Evolutionary conservation across 2,888 invertebrate genomes (phyloP).

Genomic region (Tetragonula carbonaria): DNA sequence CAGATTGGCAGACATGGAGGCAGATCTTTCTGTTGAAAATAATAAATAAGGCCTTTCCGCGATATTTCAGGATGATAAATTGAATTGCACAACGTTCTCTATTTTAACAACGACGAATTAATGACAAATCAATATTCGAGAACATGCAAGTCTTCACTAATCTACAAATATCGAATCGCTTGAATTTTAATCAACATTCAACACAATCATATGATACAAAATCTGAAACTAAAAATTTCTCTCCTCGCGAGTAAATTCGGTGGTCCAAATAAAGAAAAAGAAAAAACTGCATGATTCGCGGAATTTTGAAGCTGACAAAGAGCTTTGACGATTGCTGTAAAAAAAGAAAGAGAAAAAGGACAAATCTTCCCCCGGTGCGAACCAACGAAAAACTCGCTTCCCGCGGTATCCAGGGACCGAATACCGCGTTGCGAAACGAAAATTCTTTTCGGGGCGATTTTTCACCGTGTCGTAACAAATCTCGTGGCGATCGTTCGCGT

Average conservation of each 20-base stretch:
- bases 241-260: not conserved
- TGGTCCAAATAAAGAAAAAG: not conserved
- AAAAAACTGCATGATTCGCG: not conserved
- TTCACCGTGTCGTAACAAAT: conserved; percentile 6
- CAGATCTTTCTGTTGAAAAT: too few relatives aligned
- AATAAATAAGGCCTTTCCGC: too few relatives aligned
- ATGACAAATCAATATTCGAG: too few relatives aligned
- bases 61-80: too few relatives aligned
- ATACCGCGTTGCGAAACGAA: not conserved
- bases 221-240: not conserved
- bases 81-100: too few relatives aligned
- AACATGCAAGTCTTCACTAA: not conserved
- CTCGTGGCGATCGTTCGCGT: not conserved
- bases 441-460: not conserved
- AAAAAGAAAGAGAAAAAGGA: too few relatives aligned
- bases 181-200: not conserved
- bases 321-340: not conserved
- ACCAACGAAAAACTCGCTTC: not conserved
- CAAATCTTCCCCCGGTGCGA: not conserved
- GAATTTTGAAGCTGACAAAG: not conserved
- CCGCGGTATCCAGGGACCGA: not conserved
- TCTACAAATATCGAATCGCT: not conserved
- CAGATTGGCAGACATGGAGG: too few relatives aligned
- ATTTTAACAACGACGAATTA: too few relatives aligned
- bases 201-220: not conserved